Conservation (phyloP, 2,113 vertebrate species). For the Ageneiosus marmoratus region DNA sequence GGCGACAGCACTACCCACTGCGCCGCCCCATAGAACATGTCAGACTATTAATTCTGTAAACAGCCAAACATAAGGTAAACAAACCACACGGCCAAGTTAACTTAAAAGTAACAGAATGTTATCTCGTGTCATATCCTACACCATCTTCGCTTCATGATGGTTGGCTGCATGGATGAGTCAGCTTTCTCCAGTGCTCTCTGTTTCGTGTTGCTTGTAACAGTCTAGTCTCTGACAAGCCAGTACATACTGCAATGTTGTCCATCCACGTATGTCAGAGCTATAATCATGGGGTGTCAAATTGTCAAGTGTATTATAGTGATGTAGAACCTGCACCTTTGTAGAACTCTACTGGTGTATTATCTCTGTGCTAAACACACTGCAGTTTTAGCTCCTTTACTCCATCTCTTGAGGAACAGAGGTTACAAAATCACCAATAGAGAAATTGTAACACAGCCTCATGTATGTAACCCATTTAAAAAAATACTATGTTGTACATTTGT, state of each 20-base stretch:
- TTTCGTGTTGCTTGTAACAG: too few species aligned
- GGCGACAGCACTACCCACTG: too few species aligned
- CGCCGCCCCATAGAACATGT: neutral
- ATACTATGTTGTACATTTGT: neutral
- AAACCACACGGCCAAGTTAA: neutral
- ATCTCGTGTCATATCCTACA: too few species aligned
- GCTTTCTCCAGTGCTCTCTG: too few species aligned
- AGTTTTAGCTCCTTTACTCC: neutral
- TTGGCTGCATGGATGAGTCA: too few species aligned
- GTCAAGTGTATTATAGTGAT: neutral
- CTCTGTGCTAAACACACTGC: neutral
- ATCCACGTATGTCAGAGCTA: too few species aligned
- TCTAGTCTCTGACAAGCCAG: too few species aligned
- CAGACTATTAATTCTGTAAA: neutral
- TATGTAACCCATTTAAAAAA: neutral
- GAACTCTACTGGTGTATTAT: neutral
- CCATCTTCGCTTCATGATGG: too few species aligned
- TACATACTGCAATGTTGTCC: too few species aligned
- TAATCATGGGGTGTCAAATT: neutral
- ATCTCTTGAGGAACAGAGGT: neutral
- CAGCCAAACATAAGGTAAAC: neutral
- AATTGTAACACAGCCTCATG: neutral
- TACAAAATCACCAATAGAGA: neutral
- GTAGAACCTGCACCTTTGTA: neutral
- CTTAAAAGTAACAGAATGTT: neutral